phyloP scores from a whole-genome alignment of 2,113 vertebrate species.

The Chunga burmeisteri region DNA sequence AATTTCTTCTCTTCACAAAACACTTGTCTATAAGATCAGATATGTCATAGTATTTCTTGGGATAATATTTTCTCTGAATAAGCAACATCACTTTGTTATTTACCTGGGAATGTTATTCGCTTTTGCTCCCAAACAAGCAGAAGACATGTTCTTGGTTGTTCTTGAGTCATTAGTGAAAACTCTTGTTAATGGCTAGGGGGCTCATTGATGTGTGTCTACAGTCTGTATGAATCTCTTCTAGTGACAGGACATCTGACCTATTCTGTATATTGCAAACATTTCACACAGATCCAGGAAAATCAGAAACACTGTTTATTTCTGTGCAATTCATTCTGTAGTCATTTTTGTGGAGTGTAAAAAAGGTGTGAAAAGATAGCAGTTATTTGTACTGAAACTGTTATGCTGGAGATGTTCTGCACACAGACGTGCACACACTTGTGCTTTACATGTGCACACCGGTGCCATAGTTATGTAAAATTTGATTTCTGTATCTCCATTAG shows the following conservation, averaged over 20 bases:
- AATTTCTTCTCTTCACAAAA: neutral
- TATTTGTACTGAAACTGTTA: neutral
- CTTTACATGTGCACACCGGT: no score
- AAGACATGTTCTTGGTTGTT: neutral
- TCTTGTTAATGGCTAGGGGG: neutral
- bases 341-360: neutral
- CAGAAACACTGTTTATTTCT: neutral
- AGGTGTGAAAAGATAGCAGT: neutral
- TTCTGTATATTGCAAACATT: neutral
- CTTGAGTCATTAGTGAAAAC: neutral
- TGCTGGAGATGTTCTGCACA: neutral
- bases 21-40: neutral
- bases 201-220: neutral
- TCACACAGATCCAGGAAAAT: neutral
- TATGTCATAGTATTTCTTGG: neutral
- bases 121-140: neutral
- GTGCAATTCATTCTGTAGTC: neutral
- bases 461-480: neutral
- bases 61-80: neutral
- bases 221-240: no score
- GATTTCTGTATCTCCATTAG: neutral
- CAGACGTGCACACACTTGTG: rapidly evolving
- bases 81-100: neutral
- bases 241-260: neutral
- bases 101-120: neutral